Evolutionary conservation across 2,888 invertebrate genomes (phyloP), one percentile per base, ranked within the genome.

Genomic region (Amblyjoppa proteus): DNA sequence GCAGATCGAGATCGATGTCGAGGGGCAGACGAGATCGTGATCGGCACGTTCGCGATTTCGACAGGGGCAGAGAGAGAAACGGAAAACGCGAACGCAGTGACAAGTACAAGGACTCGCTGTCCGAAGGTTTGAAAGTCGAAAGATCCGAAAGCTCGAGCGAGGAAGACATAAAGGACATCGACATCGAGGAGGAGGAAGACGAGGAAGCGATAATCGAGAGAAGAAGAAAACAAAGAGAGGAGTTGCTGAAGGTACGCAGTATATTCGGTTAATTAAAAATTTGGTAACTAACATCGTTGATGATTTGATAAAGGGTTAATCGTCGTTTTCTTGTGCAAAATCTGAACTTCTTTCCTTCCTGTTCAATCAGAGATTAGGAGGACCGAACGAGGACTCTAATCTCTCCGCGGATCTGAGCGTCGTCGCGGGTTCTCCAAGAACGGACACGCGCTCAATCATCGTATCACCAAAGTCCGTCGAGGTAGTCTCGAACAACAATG

Each of bases 171-270:
- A 94, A 93, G 74, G 96, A 97, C 91, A 95, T 97, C 81, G 96
- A 97, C 89, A 96, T 98, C 78, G 96, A 97, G 84, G 98, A 98
- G 85, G 98, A 98, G 88, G 98, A 98, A 93, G 98, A 98, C 90
- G 99, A 99, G 92, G 98, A 99, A 93, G 97, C 97, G 89, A 98
- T 99, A 89, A 99, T 99, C 92, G 98, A 98, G 93, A 96, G 96
- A 91, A 95, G 98, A 88, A 95, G 99, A 85, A 97, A 97, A 91
- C 97, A 98, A 91, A 95, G 99, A 58, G 98, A 99, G 94, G 98
- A 97, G 92, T 95, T 99, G 6, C 92, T 99, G 81, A 97, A 97
- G 96, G 98, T 97, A 94, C 90, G 87, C 45, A 4, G 28, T 58
- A n/a, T 25, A 25, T 56, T 45, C 5, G 11, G 11, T 16, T 45